These are phyloP conservation scores for Lophura nycthemera DNA, from an alignment of 2,113 vertebrate genomes.

Conservation along the genomic window DNA sequence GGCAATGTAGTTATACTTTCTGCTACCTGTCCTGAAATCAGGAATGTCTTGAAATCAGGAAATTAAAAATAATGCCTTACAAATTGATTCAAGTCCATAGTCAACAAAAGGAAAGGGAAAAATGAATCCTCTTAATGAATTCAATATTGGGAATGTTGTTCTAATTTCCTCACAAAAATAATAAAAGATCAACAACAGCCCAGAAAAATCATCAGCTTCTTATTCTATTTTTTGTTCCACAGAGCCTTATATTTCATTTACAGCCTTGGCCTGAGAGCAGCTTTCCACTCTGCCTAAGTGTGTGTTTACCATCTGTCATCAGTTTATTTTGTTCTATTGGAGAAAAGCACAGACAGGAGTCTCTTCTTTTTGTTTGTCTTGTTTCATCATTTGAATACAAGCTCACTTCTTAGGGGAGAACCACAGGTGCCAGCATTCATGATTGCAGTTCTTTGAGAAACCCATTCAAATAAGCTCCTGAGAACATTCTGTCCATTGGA, in stretches of 20 bases:
- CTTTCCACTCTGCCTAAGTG: neutral
- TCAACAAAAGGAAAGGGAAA: neutral
- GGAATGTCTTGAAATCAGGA: neutral
- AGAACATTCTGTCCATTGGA: neutral
- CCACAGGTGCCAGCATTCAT: neutral
- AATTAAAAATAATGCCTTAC: neutral
- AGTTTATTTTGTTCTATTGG: neutral
- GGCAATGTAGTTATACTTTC: neutral
- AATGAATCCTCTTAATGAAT: neutral
- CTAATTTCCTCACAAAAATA: neutral
- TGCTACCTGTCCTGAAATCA: neutral
- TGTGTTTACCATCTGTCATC: neutral
- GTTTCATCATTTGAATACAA: neutral
- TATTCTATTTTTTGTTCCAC: slow-evolving; percentile 26
- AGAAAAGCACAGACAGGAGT: neutral
- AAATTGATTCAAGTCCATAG: neutral
- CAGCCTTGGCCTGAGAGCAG: neutral
- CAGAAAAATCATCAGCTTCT: neutral
- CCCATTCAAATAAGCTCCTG: neutral
- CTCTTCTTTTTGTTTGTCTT: neutral
- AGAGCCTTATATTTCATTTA: neutral
- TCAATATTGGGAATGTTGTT: neutral
- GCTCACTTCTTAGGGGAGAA: neutral
- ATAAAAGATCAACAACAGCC: neutral
- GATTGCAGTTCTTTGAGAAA: neutral